Base-by-base conservation (phyloP, 1,140 invertebrate genomes). In the Drosophila lowei region DNA sequence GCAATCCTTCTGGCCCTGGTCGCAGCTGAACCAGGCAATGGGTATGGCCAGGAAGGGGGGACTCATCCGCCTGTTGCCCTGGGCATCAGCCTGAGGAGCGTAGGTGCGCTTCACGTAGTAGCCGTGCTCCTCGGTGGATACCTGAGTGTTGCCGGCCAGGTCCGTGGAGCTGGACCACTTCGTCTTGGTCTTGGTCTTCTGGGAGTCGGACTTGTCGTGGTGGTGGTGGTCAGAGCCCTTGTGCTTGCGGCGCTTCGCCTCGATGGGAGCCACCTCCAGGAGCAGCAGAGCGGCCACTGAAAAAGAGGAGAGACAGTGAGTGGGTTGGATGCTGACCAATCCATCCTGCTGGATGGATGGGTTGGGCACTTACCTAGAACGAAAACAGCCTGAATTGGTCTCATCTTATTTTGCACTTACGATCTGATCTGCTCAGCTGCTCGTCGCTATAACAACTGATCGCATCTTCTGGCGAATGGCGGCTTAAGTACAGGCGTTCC, bases 51-150 rank as follows among this genome's bases (percentile, higher is more conserved):
- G 46, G 28, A 71, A 90, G 5, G 85, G 89, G 1, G 89, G 89
- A 75, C 85, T 88, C 15, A 55, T 46, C 9, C 54, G 62, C 46
- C 64, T 81, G 23, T 55, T 61, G 7, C 18, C 34, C n/a, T 25
- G 68, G 0, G 11, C 23, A 0, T 50, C 73, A 0, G 48, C 52
- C 0, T 49, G 15, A 0, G 89, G 81, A 2, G 76, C 52, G 16
- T 66, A 90, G 41, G 89, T 90, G 46, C 89, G 85, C 56, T 90
- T 90, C n/a, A 90, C 81, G 42, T 90, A 90, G 56, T 90, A 90
- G n/a, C 85, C 81, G 21, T 90, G 89, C 52, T 90, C 89, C 47
- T 90, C 89, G 18, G 81, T 90, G 34, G 89, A 79, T 3, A 90
- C 79, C 49, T 88, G 86, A 1, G 57, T 50, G 18, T 67, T 78